Base-by-base conservation (phyloP, 2,888 invertebrate species). In the Rhodophaea formosa region DNA sequence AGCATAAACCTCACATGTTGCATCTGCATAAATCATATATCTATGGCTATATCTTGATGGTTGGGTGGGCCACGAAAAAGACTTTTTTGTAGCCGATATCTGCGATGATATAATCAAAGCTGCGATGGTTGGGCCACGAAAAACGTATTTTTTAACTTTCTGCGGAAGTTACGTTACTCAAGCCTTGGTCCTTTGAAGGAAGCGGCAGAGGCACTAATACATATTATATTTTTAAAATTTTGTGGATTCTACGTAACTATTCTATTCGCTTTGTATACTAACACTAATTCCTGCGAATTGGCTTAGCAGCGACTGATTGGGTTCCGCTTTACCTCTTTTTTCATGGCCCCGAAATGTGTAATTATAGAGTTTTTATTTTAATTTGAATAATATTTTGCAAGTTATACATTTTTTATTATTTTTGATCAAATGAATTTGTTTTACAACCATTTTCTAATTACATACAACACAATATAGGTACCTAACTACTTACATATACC, bases 261-360 rank as follows among this genome's bases (percentile, higher is more conserved):
- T 53, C 23, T 39, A 39, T 16, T 53, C 52, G 52, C 52, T 8
- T 39, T 53, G 23, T 42, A 39, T 16, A 53, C 52, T 53, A 53
- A 39, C 39, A 42, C 52, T 53, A 53, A 53, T 53, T 53, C 52
- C 16, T 42, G 42, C 10, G 52, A 53, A 53, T 53, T 35, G 17
- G 52, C 16, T 53, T 53, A 53, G 52, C 39, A 42, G 52, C 52
- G 52, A 53, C 35, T 42, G 16, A 29, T 30, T 49, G n/a, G 3
- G 35, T 32, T 35, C 51, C 51, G 32, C 23, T 53, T n/a, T 3
- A 39, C 7, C 39, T 39, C 23, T 17, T 7, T n/a, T 5, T 47
- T 51, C 8, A 8, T 51, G 51, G 51, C 35, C 10, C 23, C 5
- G 5, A 23, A 23, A 23, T 23, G 5, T 23, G 23, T 23, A 23